These are phyloP conservation scores for Drosophila kanekoi DNA, from an alignment of 2,888 invertebrate species.

Conservation along the genomic window DNA sequence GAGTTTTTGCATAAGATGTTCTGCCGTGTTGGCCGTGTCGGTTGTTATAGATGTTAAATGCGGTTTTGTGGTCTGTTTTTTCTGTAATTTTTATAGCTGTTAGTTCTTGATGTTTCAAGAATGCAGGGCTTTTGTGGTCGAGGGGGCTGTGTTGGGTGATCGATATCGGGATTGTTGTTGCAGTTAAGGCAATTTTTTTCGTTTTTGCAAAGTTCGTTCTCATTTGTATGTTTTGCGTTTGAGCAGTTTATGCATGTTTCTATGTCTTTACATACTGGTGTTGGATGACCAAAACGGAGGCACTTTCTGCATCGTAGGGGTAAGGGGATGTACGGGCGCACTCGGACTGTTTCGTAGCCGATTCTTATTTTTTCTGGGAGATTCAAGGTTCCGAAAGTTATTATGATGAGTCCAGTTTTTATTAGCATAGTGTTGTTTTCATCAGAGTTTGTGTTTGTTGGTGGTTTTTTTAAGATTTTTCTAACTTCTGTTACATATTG, in stretches of 20 bases:
- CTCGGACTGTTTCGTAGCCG: too few species aligned
- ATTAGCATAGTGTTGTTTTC: not conserved
- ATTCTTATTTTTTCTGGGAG: too few species aligned
- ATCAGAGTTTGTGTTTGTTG: not conserved
- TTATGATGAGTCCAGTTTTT: too few species aligned
- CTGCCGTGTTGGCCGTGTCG: conserved; percentile 8
- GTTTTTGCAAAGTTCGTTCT: too few species aligned
- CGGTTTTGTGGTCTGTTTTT: conserved; percentile 29
- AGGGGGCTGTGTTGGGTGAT: not conserved
- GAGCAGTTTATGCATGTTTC: too few species aligned
- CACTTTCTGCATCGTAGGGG: too few species aligned
- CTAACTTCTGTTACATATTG: not conserved
- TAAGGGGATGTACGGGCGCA: too few species aligned
- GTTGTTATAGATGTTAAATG: not conserved
- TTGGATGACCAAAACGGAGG: too few species aligned
- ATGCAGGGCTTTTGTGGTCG: conserved; percentile 1
- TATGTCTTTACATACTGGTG: too few species aligned
- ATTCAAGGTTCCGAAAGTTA: too few species aligned
- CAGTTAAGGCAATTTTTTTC: too few species aligned
- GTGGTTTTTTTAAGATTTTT: not conserved
- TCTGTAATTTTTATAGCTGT: conserved; percentile 24
- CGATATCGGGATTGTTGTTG: not conserved
- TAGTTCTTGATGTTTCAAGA: conserved; percentile 23
- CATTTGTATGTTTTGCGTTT: too few species aligned
- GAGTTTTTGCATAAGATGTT: conserved; percentile 20